A percentile compares a stretch with the other conserved stretches of the same genome.
Conservation (phyloP, 2,888 invertebrate genomes). For the Ctenicera cuprea region DNA sequence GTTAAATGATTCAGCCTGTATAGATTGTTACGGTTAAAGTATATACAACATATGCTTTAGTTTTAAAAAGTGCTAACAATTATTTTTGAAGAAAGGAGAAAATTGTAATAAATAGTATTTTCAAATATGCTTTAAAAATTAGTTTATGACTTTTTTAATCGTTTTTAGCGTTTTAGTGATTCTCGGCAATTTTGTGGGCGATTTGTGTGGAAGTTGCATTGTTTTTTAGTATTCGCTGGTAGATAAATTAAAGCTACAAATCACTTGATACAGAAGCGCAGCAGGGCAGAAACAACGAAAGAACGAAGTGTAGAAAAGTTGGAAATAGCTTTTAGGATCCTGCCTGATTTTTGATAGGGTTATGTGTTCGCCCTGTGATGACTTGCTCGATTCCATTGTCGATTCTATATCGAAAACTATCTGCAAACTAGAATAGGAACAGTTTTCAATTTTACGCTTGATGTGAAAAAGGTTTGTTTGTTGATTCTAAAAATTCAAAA, state of each 20-base stretch:
- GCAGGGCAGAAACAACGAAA: conserved; percentile 24
- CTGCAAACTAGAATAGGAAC: background rate
- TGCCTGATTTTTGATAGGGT: conserved; percentile 7
- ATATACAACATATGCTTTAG: too few species aligned
- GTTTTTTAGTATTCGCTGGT: background rate
- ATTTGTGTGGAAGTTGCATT: conserved; percentile 8
- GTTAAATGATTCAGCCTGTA: too few species aligned
- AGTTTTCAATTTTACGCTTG: background rate
- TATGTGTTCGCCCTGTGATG: background rate
- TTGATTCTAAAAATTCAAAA: too few species aligned
- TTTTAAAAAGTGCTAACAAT: too few species aligned
- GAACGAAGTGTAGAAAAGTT: conserved; percentile 25
- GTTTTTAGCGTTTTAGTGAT: too few species aligned
- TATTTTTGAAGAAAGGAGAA: too few species aligned
- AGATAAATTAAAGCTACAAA: conserved; percentile 27
- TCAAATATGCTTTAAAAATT: too few species aligned
- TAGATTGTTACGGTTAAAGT: too few species aligned
- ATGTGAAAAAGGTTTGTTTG: background rate
- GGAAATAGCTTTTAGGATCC: conserved; percentile 19
- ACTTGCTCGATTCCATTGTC: background rate
- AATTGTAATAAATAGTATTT: too few species aligned
- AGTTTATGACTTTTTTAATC: too few species aligned
- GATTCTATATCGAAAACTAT: background rate
- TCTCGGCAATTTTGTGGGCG: background rate
- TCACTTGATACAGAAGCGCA: conserved; percentile 15